These are phyloP conservation scores for Elaphurus davidianus DNA, from an alignment of 2,113 vertebrate species.

Conservation along the genomic window DNA sequence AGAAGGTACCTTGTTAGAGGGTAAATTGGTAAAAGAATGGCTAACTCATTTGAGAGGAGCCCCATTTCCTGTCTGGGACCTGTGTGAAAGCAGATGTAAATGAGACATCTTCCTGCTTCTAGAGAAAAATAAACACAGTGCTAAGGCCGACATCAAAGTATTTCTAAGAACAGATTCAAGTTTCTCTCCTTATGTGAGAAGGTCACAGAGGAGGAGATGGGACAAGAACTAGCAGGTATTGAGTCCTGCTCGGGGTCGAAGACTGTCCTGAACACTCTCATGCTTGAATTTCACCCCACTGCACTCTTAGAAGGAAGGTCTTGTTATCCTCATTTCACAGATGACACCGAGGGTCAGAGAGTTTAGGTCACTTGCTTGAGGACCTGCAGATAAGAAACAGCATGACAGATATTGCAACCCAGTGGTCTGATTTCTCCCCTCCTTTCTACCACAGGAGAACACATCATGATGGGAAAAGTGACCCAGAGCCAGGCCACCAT, in stretches of 20 bases:
- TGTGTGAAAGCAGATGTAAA: background rate
- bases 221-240: background rate
- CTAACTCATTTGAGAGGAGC: background rate
- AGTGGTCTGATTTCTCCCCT: background rate
- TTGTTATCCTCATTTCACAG: background rate
- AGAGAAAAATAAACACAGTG: background rate
- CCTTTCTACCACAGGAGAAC: accelerated
- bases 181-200: background rate
- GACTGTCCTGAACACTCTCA: accelerated
- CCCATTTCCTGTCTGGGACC: background rate
- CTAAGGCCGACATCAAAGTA: no score
- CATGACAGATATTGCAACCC: background rate
- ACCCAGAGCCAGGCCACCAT: background rate
- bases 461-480: background rate
- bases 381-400: background rate
- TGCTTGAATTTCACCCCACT: background rate
- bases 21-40: background rate
- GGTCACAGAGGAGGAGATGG: background rate
- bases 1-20: background rate
- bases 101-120: background rate
- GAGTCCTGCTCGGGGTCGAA: background rate
- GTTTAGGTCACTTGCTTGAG: background rate
- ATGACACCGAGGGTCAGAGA: background rate
- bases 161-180: background rate
- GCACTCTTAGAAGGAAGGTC: background rate